Evolutionary conservation across 1,140 invertebrate genomes (phyloP), one percentile per base, ranked within the genome.

Genomic region (Heterodera carotae): DNA sequence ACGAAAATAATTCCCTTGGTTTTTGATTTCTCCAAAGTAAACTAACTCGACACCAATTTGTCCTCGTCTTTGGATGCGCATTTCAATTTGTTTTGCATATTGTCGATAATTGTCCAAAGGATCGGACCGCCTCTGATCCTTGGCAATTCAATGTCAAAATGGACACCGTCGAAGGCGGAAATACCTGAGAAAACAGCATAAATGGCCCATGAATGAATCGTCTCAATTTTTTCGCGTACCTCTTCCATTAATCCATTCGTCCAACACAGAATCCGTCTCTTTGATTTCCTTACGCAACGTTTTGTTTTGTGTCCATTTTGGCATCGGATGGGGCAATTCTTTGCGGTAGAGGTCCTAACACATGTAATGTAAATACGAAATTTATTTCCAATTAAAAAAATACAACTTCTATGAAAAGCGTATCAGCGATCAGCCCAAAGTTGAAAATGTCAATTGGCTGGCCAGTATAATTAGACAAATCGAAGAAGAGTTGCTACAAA

Each of bases 91-190:
- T 53, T 70, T 48, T 81, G 27, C 79, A 79, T 79, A 62, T 79
- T 69, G 18, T 48, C 78, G 48, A 79, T 79, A 7, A 79, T 2
- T 22, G 33, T 12, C 75, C 75, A 84, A 27, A 82, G 64, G 8
- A 82, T 36, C 8, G 60, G 29, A 0, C 81, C 81, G 53, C 81
- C 81, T 67, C 69, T 71, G 22, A 82, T 76, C 56, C 72, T 68
- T 22, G 81, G 76, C 29, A 82, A 31, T 67, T 82, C 81, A 25
- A 77, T 60, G 31, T 43, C 22, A 53, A 82, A 84, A 53, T 82
- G 68, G n/a, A 84, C 56, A 27, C 82, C 82, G 31, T 82, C 73
- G 69, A 69, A 81, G 7, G 78, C 76, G 43, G 68, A 43, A 8
- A 79, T 5, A 12, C 78, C 78, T 79, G 18, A 66, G 31, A 74